Evolutionary conservation across 2,113 vertebrate species (phyloP).

Genomic region (western clawed frog (Xenopus tropicalis)): UCB_Xtro_10.0 CM004444.2:71492001-71492500

Average conservation of each 20-base stretch:
- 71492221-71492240: conserved; percentile 32
- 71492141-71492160: background rate
- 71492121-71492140: background rate
- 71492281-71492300: conserved; percentile 21
- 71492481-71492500: too few relatives aligned
- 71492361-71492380: background rate
- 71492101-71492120: too few relatives aligned
- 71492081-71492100: too few relatives aligned
- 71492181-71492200: conserved; percentile 20
- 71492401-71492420: background rate
- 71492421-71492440: background rate
- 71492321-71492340: conserved; percentile 21
- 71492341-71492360: conserved; percentile 13
- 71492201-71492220: conserved; percentile 33
- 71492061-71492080: too few relatives aligned
- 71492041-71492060: too few relatives aligned
- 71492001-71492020: too few relatives aligned
- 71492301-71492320: conserved; percentile 9
- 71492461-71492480: too few relatives aligned
- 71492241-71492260: conserved; percentile 24
- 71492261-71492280: conserved; percentile 27
- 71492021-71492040: too few relatives aligned
- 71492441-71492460: background rate
- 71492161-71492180: conserved; percentile 9
- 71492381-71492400: background rate